Evolutionary conservation across 2,888 invertebrate species (phyloP).

Genomic region (Rhabditoides inermis): DNA sequence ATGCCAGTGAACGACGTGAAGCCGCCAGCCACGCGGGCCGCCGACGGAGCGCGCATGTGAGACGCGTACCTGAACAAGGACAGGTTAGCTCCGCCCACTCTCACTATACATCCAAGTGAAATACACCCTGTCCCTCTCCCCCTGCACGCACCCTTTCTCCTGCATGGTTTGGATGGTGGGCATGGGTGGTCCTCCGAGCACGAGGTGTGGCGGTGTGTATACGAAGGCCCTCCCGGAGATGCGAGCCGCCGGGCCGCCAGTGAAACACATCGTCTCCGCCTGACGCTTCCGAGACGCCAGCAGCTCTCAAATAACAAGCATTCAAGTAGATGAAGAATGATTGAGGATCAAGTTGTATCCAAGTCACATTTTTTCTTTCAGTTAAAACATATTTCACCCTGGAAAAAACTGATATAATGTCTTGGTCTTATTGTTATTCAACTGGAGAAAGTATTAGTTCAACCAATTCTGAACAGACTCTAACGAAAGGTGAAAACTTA

Average conservation of each 20-base stretch:
- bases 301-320: conserved; percentile 17
- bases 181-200: conserved; percentile 27
- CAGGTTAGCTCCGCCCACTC: conserved; percentile 55
- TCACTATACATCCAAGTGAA: neutral
- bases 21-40: conserved; percentile 40
- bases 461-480: no score
- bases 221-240: conserved; percentile 4
- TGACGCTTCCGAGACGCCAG: conserved; percentile 20
- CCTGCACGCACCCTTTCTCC: no score
- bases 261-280: conserved; percentile 29
- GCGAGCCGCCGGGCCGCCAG: conserved; percentile 9
- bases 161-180: no score
- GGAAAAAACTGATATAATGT: no score
- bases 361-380: no score
- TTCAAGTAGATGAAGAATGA: no score
- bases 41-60: conserved; percentile 19
- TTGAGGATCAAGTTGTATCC: no score
- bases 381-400: no score
- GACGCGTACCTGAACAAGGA: conserved; percentile 29
- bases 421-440: no score
- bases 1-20: conserved; percentile 36
- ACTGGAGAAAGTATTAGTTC: no score
- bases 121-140: neutral
- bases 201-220: conserved; percentile 8
- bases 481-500: no score